Conservation (phyloP, 2,113 vertebrate genomes). For the Bubo bubo region DNA sequence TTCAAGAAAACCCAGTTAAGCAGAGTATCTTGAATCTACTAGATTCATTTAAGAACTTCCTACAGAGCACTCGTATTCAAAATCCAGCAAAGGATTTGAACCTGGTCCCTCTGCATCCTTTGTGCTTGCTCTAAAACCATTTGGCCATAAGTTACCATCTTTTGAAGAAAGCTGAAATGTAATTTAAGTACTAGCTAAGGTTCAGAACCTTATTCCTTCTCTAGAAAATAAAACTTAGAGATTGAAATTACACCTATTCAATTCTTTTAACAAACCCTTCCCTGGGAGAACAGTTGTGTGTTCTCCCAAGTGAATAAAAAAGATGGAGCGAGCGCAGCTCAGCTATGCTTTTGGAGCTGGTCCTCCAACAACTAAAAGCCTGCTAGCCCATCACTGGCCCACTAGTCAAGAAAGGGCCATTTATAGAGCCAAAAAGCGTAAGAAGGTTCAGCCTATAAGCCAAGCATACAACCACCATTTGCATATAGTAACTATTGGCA, state of each 20-base stretch:
- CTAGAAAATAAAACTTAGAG: not conserved
- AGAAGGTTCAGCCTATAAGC: not conserved
- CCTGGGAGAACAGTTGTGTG: not conserved
- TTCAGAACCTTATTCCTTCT: not conserved
- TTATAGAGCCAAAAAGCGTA: not conserved
- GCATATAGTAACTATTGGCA: not conserved
- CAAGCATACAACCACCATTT: not conserved
- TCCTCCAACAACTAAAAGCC: not conserved
- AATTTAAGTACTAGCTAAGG: not conserved
- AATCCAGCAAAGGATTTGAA: not conserved
- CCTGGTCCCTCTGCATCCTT: not conserved
- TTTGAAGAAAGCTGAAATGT: not conserved
- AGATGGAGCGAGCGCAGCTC: not conserved
- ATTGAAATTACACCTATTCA: not conserved
- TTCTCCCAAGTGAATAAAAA: not conserved
- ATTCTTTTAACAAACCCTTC: not conserved
- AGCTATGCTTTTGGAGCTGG: not conserved
- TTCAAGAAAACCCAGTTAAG: not conserved
- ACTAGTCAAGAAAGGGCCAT: not conserved
- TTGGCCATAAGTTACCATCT: not conserved
- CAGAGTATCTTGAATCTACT: not conserved
- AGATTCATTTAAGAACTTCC: not conserved
- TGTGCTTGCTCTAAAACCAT: not conserved
- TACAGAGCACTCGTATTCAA: not conserved
- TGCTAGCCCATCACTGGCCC: not conserved